These are phyloP conservation scores for Serinus canaria DNA, from an alignment of 2,113 vertebrate species.

Conservation along the genomic window DNA sequence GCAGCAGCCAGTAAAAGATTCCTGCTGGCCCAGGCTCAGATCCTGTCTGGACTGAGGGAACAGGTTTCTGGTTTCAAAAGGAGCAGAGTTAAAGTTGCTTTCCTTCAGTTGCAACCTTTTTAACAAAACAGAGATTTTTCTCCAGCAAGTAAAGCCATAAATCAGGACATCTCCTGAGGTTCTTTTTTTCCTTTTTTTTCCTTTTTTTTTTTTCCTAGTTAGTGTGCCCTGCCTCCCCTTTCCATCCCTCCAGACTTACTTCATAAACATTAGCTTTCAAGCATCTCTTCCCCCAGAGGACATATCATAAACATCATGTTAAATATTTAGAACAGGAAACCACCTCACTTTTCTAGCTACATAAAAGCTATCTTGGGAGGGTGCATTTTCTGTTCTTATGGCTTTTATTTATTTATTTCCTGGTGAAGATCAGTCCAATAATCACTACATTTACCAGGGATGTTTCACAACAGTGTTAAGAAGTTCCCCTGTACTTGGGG, in stretches of 20 bases:
- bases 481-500: background rate
- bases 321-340: slow-evolving; percentile 73
- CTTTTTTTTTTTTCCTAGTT: background rate
- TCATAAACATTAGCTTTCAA: slow-evolving; percentile 69
- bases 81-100: background rate
- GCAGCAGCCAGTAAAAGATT: slow-evolving; percentile 51
- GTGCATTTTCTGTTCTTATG: background rate
- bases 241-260: slow-evolving; percentile 66
- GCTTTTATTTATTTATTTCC: slow-evolving; percentile 52
- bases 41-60: slow-evolving; percentile 31
- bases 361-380: slow-evolving; percentile 60
- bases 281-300: slow-evolving; percentile 56
- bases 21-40: slow-evolving; percentile 52
- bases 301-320: slow-evolving; percentile 53
- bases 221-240: slow-evolving; percentile 15
- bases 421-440: background rate
- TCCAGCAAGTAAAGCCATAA: slow-evolving; percentile 48
- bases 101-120: slow-evolving; percentile 32
- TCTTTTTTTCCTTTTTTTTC: background rate
- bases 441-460: slow-evolving; percentile 4
- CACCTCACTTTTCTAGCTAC: slow-evolving; percentile 50
- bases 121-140: slow-evolving; percentile 32
- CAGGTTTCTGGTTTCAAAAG: slow-evolving; percentile 70
- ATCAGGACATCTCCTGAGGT: slow-evolving; percentile 53
- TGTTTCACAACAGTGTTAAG: slow-evolving; percentile 16